Base-by-base conservation (phyloP, 2,888 invertebrate species). In the Drosophila meridiana region DNA sequence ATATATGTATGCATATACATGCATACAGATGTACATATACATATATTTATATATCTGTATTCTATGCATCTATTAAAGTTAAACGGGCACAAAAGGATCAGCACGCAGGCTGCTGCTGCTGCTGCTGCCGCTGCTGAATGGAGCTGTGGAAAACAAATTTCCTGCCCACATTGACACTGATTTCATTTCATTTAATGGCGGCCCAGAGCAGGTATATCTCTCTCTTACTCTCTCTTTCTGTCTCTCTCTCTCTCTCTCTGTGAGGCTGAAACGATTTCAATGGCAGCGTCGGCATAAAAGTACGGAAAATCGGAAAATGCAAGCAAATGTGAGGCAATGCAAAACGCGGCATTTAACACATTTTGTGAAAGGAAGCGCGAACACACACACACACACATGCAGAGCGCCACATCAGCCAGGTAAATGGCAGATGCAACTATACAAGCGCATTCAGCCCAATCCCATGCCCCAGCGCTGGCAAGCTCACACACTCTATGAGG, bases 261-360 rank as follows among this genome's bases (percentile, higher is more conserved):
- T 34, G 13, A 34, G 52, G 48, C 34, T 40, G 55, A 28, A 55
- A 30, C 40, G 60, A 47, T 82, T 87, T 89, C 87, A 85, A 89
- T 77, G 78, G 87, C 85, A 89, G 48, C 55, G 48, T 43, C 70
- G 32, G 60, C 78, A 83, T 77, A 83, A 82, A 83, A 77, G 78
- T 72, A 62, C 26, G 58, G 62, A 69, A 66, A 61, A 80, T 66
- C 80, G 71, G 69, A 70, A 81, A 73, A 72, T 70, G 62, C 73
- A 63, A 60, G 69, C 69, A 66, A 68, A 74, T 82, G 83, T 52
- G 69, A 78, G 78, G 83, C 76, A 78, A 86, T 74, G 88, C 88
- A 89, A 86, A 90, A 85, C 83, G 90, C 86, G 86, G 88, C 86
- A 89, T 88, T 86, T 86, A 87, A 90, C 86, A 86, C 88, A 68